Evolutionary conservation across 2,113 vertebrate genomes (phyloP).

Genomic region (Thunnus maccoyii): DNA sequence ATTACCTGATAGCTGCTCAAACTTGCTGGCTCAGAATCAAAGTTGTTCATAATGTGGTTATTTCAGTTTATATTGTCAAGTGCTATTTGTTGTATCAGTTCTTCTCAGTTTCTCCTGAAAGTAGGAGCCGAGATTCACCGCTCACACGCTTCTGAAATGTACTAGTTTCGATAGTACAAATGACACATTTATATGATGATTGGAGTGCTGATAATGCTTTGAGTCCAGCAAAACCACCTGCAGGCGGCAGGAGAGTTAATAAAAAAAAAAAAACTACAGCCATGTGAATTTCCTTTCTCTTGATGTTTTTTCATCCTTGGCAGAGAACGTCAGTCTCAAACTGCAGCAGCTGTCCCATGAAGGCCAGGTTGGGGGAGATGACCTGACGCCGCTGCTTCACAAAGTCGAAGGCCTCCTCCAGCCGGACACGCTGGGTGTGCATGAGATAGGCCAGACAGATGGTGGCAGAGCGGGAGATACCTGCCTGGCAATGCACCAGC

Average conservation of each 20-base stretch:
- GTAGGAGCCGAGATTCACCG: neutral
- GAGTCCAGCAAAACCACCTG: constrained; percentile 17
- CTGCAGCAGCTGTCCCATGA: constrained; percentile 88
- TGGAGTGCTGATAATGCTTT: constrained; percentile 19
- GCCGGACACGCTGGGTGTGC: constrained; percentile 79
- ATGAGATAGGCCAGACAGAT: constrained; percentile 88
- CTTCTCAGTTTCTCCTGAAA: constrained; percentile 20
- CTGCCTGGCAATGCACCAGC: constrained; percentile 87
- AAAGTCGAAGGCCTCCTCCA: constrained; percentile 87
- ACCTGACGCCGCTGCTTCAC: constrained; percentile 84
- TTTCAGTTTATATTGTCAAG: constrained; percentile 8
- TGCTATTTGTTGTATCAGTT: neutral
- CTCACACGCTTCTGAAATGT: neutral
- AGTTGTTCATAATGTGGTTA: constrained; percentile 26
- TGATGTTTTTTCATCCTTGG: constrained; percentile 60
- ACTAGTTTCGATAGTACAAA: constrained; percentile 6
- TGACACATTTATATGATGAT: neutral
- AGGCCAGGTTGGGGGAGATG: constrained; percentile 87
- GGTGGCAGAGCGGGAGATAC: constrained; percentile 87
- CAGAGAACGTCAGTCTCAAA: constrained; percentile 86
- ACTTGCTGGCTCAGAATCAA: constrained; percentile 45
- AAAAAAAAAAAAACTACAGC: neutral
- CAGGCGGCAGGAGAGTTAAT: neutral
- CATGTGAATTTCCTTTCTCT: neutral
- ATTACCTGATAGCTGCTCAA: constrained; percentile 44